A percentile compares a stretch with the other conserved stretches of the same genome.
phyloP scores from a whole-genome alignment of 1,140 invertebrate species.

The Stegodyphus dumicola region DNA sequence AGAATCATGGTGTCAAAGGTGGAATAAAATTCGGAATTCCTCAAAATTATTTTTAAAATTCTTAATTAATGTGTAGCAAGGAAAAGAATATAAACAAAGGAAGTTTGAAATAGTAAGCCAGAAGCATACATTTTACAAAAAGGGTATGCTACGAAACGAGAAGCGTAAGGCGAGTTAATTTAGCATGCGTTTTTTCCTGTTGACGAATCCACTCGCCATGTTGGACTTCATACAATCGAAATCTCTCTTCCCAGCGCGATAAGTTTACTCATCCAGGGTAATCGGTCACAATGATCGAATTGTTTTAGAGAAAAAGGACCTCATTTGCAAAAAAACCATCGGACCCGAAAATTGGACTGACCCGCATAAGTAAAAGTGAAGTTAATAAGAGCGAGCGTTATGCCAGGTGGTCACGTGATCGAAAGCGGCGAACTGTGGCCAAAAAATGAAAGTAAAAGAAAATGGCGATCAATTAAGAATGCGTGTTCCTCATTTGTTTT shows the following conservation, averaged over 20 bases:
- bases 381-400: background rate
- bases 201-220: too few species aligned
- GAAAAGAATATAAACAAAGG: too few species aligned
- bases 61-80: too few species aligned
- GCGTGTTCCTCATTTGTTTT: background rate
- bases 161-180: too few species aligned
- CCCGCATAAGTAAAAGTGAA: constrained; percentile 14
- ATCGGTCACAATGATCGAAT: constrained; percentile 13
- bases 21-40: too few species aligned
- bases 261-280: constrained; percentile 14
- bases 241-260: background rate
- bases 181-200: too few species aligned
- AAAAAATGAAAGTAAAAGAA: constrained; percentile 2
- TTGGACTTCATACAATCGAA: too few species aligned
- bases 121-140: too few species aligned
- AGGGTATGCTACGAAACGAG: too few species aligned
- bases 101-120: too few species aligned
- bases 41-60: too few species aligned
- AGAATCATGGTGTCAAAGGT: too few species aligned
- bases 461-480: constrained; percentile 8
- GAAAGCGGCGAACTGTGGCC: background rate
- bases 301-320: constrained; percentile 9
- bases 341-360: constrained; percentile 13
- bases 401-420: background rate
- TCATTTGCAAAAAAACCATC: constrained; percentile 7